These are phyloP conservation scores for Ceuthmochares aereus DNA, from an alignment of 2,113 vertebrate species.

Conservation along the genomic window DNA sequence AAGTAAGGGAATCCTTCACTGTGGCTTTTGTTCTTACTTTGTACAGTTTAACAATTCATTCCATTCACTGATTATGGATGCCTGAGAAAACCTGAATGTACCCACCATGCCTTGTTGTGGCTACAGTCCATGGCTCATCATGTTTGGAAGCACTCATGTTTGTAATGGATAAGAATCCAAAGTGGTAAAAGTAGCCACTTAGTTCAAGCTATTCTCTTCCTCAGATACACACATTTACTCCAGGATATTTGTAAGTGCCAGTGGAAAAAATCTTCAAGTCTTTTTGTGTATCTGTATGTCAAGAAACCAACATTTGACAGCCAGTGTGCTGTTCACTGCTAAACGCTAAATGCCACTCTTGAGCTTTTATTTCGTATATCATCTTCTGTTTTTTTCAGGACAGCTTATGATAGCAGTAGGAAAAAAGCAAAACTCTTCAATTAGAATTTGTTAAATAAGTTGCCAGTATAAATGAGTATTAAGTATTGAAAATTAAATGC, in stretches of 20 bases:
- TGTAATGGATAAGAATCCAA: neutral
- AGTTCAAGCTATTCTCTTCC: neutral
- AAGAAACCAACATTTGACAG: neutral
- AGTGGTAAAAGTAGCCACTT: neutral
- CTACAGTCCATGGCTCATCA: neutral
- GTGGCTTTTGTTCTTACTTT: constrained; percentile 53
- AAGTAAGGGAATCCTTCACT: constrained; percentile 64
- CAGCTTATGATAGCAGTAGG: neutral
- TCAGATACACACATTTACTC: neutral
- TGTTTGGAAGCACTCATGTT: neutral
- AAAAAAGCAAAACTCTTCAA: neutral
- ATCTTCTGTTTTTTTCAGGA: neutral
- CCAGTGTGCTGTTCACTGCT: neutral
- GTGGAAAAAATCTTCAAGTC: neutral
- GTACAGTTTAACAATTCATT: constrained; percentile 45
- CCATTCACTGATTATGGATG: constrained; percentile 19
- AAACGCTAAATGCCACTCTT: neutral
- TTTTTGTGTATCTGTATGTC: neutral
- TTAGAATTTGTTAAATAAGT: constrained; percentile 31
- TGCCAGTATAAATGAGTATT: neutral
- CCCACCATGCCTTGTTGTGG: neutral
- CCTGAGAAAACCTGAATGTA: constrained; percentile 8
- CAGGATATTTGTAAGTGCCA: neutral
- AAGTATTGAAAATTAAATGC: constrained; percentile 11
- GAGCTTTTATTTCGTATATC: neutral